These are phyloP conservation scores for Danionella dracula DNA, from an alignment of 2,797 vertebrate species.

Conservation along the genomic window DNA sequence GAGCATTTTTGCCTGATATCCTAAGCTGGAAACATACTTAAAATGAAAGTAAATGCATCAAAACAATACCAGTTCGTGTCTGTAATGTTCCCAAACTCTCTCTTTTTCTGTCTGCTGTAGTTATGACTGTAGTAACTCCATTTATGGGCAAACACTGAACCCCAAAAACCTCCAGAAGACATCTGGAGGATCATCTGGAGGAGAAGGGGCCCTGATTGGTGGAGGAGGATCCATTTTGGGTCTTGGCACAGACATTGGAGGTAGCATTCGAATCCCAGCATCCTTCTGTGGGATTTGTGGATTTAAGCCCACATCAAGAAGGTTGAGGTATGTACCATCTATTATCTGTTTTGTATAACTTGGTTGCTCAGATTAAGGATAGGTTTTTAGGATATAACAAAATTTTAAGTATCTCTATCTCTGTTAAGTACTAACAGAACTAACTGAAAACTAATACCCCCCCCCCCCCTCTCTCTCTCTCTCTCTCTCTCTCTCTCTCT, in stretches of 20 bases:
- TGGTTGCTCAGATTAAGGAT: too few species aligned
- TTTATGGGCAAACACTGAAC: slow-evolving; percentile 81
- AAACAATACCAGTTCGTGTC: too few species aligned
- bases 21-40: too few species aligned
- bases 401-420: too few species aligned
- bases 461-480: too few species aligned
- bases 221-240: slow-evolving; percentile 77
- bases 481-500: too few species aligned
- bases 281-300: slow-evolving; percentile 77
- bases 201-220: slow-evolving; percentile 72
- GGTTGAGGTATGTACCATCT: slow-evolving; percentile 66
- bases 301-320: slow-evolving; percentile 68
- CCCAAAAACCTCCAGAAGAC: slow-evolving; percentile 77
- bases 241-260: slow-evolving; percentile 65
- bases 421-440: too few species aligned
- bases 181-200: slow-evolving; percentile 79
- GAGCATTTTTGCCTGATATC: too few species aligned
- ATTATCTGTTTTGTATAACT: neutral
- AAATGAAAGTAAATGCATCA: too few species aligned
- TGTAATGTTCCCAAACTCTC: neutral
- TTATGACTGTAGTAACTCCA: slow-evolving; percentile 84
- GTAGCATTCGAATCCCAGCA: slow-evolving; percentile 73
- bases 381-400: too few species aligned
- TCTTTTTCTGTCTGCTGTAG: slow-evolving; percentile 54
- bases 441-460: too few species aligned